Base-by-base conservation (phyloP, 2,888 invertebrate genomes). In the Heliconius sara region DNA sequence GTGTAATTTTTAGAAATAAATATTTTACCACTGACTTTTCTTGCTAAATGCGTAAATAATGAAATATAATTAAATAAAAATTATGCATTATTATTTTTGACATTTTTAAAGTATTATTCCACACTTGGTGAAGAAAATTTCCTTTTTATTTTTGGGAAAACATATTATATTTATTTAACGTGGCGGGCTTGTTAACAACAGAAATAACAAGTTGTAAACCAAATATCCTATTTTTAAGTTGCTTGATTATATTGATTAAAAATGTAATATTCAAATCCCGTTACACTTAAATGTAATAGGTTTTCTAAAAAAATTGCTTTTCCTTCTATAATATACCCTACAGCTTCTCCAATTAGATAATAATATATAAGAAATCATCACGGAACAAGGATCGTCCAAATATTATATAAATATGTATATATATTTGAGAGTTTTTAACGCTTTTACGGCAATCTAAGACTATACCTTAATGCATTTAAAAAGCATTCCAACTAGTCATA, bases 401-500 rank as follows among this genome's bases (percentile, higher is more conserved):
- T 72, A 39, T 30, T 9, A 30, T 65, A 60, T n/a, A 9, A 30
- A 30, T 47, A 47, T 47, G 13, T 47, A 43, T 43, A 70, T 16
- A 19, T 71, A 30, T 30, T 52, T 30, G 39, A 73, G 57, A 34
- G 12, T 30, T 72, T 73, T 73, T n/a, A 9, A 57, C n/a, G 60
- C 27, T 79, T 74, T 79, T 79, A 63, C 70, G 73, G 73, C 73
- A 57, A 72, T 30, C 13, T 25, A 60, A 73, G 34, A 60, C 73
- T n/a, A 66, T 27, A 43, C 2, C 6, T 25, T 43, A 16, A 73
- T 80, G 79, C 77, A 77, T 73, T 78, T 81, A 76, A 78, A 63
- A 76, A 67, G 78, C 80, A 78, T 81, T 83, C 83, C 82, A 83
- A 86, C 88, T 89, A 89, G 89, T 89, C 89, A 88, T 77, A 84